Base-by-base conservation (phyloP, 37 sponge, comb jelly and placozoan species). In the Bolinopsis microptera region DNA sequence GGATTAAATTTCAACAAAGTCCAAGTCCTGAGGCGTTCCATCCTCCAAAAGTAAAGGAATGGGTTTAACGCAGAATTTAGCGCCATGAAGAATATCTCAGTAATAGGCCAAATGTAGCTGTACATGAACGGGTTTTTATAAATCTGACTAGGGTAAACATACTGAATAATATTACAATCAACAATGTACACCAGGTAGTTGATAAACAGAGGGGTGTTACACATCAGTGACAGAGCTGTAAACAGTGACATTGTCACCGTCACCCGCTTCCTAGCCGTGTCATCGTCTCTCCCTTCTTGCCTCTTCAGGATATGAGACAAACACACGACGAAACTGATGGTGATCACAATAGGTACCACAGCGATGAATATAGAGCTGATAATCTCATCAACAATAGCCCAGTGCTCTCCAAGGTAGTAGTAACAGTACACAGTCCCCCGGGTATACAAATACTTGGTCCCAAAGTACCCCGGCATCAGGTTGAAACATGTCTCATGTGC, bases 51-150 rank as follows among this genome's bases (percentile, higher is more conserved):
- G 23, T 80, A 80, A 9, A 80, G 82, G 8, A 72, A 30, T 23
- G 75, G 75, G 18, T 72, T 72, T 28, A 72, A 21, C 31, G 75
- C 75, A 3, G 75, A 80, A 30, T 80, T 80, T 30, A 80, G 82
- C 3, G 38, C 82, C 38, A 80, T 33, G 35, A 24, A 33, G 16
- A 28, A 35, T 21, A 80, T 34, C 23, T 80, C 82, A 1, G 82
- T 36, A 8, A 80, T 80, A 8, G 38, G 38, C 82, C 82, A 80
- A 30, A 2, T 80, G 23, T 80, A 80, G 23, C 30, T 80, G 82
- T 35, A 80, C 82, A 80, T 80, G 23, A 80, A 80, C 21, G 5
- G 3, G 38, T 80, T 27, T 30, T 16, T 35, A 34, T 80, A 80
- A 30, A 80, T 35, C 35, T 24, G 16, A 18, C 82, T 30, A 0